Evolutionary conservation across 2,113 vertebrate genomes (phyloP), one percentile per base, ranked within the genome.

Genomic region (Cettia cetti): DNA sequence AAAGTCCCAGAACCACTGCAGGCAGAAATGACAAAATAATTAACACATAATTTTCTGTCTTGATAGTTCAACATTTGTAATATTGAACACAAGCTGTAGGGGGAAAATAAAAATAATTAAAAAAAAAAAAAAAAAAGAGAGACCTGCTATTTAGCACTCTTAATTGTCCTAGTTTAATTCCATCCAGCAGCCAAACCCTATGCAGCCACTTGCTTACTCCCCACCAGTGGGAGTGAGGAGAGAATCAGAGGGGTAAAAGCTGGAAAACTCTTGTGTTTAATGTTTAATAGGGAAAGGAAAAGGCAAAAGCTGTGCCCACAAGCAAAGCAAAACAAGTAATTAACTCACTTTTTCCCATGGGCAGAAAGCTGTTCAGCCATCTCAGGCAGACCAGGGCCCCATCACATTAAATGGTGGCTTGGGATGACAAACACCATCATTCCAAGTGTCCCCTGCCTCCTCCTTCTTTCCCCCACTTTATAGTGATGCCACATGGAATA

Each of bases 181-280:
- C 24, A 53, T 39, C 5, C n/a, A 68, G 24, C 7, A 68, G 47
- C 24, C 54, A 82, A 54, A 21, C 8, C 7, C n/a, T 8, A 19
- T 0, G 0, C 26, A 35, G 35, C 11, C 30, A 13, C 24, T 68
- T 26, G 6, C n/a, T 89, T 21, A 47, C 8, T 16, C 13, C 8
- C 9, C 13, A 82, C 22, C 47, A 19, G 7, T 18, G 8, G 14
- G 30, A 47, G 13, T 40, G 26, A 4, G 13, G 11, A 40, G 11
- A 49, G 12, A 61, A 69, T 47, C 18, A 17, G 20, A 68, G 53
- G 9, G 9, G 7, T 35, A 54, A 31, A 31, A 69, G 8, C 21
- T 61, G 22, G n/a, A 49, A 54, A 76, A 40, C 11, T 61, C 8
- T 5, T 35, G 15, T 18, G 0, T 35, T 42, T 28, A 39, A 70